Base-by-base conservation (phyloP, 2,888 invertebrate species). In the Noctua janthina region DNA sequence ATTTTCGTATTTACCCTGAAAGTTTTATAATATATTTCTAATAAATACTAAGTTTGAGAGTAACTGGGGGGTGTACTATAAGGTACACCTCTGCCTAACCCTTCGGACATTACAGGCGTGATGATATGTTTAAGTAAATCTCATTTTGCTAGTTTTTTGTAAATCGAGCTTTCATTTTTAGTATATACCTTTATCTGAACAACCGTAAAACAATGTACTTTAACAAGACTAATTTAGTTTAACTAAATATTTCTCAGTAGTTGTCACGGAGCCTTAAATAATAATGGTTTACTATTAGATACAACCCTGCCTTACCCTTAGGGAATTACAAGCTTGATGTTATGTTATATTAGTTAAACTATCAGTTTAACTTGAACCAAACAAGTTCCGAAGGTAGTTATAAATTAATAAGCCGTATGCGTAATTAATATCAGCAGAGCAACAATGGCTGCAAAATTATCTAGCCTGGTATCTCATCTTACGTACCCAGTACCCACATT, bases 341-440 rank as follows among this genome's bases (percentile, higher is more conserved):
- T 62, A 62, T 15, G 15, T 62, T 29, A 62, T 2, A 15, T 59
- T 13, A 59, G 20, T 43, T 67, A 43, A 67, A 67, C 43, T 23
- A 23, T 6, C 11, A 67, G 66, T 29, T 39, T 39, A 66, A 35
- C 64, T 66, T 66, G 5, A 67, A 39, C 13, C 39, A 15, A 67
- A 71, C 76, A 29, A 79, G 73, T 74, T 83, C 71, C 8, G 69
- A 78, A 75, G 66, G 73, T 35, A 76, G 79, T 83, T 79, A 81
- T 84, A 83, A 83, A 88, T 87, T 79, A 89, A 90, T 89, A 85
- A 87, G 78, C 73, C 39, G 78, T 66, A 83, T 80, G 74, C 76
- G 75, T 90, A 89, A 90, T 88, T 79, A 89, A 80, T 76, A 76
- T 66, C 69, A 74, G 68, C 68, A 72, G 43, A 74, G 78, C 70